A percentile compares a stretch with the other conserved stretches of the same genome.
These are phyloP conservation scores for Parazoanthus darwini DNA, from an alignment of 92 coral and sea anemone genomes.

Conservation along the genomic window DNA sequence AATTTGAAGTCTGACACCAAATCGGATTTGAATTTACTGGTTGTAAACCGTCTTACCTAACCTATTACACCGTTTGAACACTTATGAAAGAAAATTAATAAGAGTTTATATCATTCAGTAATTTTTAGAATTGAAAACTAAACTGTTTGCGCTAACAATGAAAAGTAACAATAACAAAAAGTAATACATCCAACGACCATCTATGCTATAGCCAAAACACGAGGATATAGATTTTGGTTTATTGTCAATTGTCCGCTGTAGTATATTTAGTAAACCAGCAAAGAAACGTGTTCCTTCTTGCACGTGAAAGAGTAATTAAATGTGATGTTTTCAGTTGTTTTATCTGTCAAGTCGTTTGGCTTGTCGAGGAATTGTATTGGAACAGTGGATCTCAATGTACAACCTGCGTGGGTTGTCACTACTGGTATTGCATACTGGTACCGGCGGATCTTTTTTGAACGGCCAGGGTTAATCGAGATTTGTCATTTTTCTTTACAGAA, in stretches of 20 bases:
- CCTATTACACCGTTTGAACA: not conserved
- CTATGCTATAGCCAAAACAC: not conserved
- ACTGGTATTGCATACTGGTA: conserved; percentile 28
- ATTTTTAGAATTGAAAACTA: not conserved
- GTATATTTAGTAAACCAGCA: not conserved
- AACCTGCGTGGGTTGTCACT: conserved; percentile 6
- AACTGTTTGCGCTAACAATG: not conserved
- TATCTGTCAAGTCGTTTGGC: not conserved
- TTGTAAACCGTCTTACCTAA: not conserved
- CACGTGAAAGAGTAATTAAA: not conserved
- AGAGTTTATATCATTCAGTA: not conserved
- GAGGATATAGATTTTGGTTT: not conserved
- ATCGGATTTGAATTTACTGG: not conserved
- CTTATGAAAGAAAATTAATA: not conserved
- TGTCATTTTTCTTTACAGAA: too few relatives aligned
- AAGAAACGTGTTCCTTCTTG: not conserved
- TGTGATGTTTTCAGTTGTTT: not conserved
- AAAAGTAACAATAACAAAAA: too few relatives aligned
- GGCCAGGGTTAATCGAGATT: not conserved
- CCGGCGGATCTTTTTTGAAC: not conserved
- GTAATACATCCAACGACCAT: not conserved
- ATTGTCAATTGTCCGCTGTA: not conserved
- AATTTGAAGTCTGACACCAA: not conserved
- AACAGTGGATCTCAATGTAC: conserved; percentile 26
- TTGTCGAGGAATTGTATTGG: conserved; percentile 22